Evolutionary conservation across 1,140 invertebrate species (phyloP).

Genomic region (Babylonia areolata): DNA sequence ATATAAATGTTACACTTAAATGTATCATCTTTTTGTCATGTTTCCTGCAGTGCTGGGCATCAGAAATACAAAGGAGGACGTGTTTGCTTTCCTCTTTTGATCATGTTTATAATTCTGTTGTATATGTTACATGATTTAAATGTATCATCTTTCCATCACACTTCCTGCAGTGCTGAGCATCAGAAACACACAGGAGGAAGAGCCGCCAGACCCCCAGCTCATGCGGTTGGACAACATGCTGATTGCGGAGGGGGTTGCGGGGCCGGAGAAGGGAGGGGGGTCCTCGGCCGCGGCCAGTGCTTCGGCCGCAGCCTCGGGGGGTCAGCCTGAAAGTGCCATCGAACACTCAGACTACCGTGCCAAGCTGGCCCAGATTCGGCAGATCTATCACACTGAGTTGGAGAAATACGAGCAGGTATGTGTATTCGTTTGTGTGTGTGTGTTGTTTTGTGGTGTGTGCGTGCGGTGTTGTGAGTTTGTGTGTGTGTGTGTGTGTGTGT

Average conservation of each 20-base stretch:
- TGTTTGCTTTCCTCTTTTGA: neutral
- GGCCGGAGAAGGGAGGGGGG: constrained; percentile 96
- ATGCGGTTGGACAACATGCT: constrained; percentile 99
- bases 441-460: too few relatives aligned
- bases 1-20: too few relatives aligned
- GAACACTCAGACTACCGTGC: constrained; percentile 99
- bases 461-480: too few relatives aligned
- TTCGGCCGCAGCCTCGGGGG: constrained; percentile 87
- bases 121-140: too few relatives aligned
- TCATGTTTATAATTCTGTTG: too few relatives aligned
- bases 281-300: constrained; percentile 93
- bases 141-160: too few relatives aligned
- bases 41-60: constrained; percentile 88
- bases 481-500: too few relatives aligned
- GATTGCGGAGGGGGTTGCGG: constrained; percentile 98
- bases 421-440: too few relatives aligned
- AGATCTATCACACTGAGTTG: constrained; percentile 99
- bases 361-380: constrained; percentile 98
- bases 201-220: constrained; percentile 98
- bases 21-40: too few relatives aligned
- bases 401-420: constrained; percentile 96
- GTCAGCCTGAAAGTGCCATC: constrained; percentile 87
- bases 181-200: constrained; percentile 98
- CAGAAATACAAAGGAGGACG: too few relatives aligned
- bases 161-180: constrained; percentile 88